Evolutionary conservation across 2,113 vertebrate species (phyloP), one percentile per base, ranked within the genome.

Genomic region (Agelaius phoeniceus): DNA sequence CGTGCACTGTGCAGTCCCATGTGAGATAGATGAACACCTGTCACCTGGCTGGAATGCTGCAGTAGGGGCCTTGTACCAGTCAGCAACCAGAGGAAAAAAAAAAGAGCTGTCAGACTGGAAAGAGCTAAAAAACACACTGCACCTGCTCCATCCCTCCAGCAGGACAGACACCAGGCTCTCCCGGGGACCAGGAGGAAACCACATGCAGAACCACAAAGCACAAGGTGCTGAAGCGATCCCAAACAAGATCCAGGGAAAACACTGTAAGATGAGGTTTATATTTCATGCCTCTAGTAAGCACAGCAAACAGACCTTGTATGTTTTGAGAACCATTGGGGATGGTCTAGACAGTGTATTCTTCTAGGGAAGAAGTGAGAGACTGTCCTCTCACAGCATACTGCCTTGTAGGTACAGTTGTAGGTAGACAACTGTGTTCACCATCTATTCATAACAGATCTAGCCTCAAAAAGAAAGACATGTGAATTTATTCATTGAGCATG

Each of bases 81-180:
- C 13, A 28, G 19, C 21, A 33, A 68, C 16, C 55, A 28, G 28
- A 37, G 52, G 52, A 54, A n/a, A n/a, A 26, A 2, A 67, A n/a
- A 39, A 83, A 39, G 27, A 58, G 33, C 22, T 3, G 3, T 22
- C 1, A 2, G 44, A 33, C 20, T 39, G 76, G 15, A 44, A 68
- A 57, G 0, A 3, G n/a, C 57, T 51, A 1, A 30, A 49, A 46
- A 48, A 3, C 9, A 2, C 0, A 11, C 28, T 7, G 62, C 21
- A 61, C 8, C 58, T 48, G 24, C 35, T 67, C 44, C 11, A 22
- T 37, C 49, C 28, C 37, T 57, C 26, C 19, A 11, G 33, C 1
- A 6, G 43, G 30, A 51, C 10, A 5, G 73, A 65, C 44, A 41
- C 0, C 1, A 76, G 48, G 48, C 33, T 66, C 63, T 58, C 54